These are phyloP conservation scores for Enteromius treurensis DNA, from an alignment of 2,797 vertebrate species.

Conservation along the genomic window DNA sequence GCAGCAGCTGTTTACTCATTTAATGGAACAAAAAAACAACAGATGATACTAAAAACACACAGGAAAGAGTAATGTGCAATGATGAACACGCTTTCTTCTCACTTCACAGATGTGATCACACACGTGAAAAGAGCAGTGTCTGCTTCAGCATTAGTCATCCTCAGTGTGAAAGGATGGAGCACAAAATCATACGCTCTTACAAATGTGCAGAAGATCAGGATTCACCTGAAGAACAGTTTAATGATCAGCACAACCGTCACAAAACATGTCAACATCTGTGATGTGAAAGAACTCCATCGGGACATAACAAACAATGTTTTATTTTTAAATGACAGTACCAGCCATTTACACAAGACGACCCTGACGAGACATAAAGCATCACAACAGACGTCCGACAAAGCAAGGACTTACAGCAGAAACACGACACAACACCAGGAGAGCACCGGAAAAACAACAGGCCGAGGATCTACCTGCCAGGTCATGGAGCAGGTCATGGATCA, in stretches of 20 bases:
- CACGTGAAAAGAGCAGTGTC: too few species aligned
- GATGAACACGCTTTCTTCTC: too few species aligned
- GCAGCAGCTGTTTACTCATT: too few species aligned
- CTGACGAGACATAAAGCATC: not conserved
- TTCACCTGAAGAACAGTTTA: not conserved
- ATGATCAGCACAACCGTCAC: not conserved
- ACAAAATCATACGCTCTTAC: too few species aligned
- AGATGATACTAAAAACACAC: too few species aligned
- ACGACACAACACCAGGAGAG: not conserved
- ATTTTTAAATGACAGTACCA: not conserved
- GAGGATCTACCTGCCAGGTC: slow-evolving; percentile 82
- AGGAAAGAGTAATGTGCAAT: too few species aligned
- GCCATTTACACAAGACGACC: not conserved
- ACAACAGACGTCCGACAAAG: not conserved
- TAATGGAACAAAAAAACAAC: too few species aligned
- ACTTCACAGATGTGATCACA: too few species aligned
- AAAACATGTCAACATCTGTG: not conserved
- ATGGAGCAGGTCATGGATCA: slow-evolving; percentile 89
- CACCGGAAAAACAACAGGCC: too few species aligned
- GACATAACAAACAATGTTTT: not conserved
- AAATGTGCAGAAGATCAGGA: not conserved
- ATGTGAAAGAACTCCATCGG: not conserved
- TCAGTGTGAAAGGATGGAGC: too few species aligned
- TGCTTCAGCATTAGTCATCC: too few species aligned
- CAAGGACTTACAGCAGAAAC: not conserved